Percentiles rank a stretch among this genome's conserved stretches.
Conservation (phyloP, 2,797 vertebrate genomes). For the Sebastes hubbsi region DNA sequence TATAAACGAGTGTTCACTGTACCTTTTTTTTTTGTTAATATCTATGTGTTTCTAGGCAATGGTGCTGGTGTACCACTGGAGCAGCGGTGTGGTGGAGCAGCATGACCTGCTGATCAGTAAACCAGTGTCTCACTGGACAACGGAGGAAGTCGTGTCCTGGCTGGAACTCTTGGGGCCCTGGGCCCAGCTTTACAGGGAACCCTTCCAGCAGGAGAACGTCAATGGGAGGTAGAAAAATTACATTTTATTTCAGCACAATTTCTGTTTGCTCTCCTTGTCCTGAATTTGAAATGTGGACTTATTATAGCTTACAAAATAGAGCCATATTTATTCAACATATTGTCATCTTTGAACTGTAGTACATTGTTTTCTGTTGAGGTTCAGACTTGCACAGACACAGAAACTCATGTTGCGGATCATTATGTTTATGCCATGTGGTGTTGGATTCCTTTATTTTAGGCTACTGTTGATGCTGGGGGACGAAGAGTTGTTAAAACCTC, state of each 20-base stretch:
- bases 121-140: constrained; percentile 88
- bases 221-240: constrained; percentile 88
- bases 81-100: constrained; percentile 86
- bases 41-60: constrained; percentile 83
- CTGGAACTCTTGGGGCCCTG: constrained; percentile 91
- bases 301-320: background rate
- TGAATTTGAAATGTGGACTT: background rate
- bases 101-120: constrained; percentile 88
- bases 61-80: constrained; percentile 93
- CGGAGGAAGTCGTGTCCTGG: constrained; percentile 91
- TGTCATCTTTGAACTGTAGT: background rate
- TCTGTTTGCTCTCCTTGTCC: background rate
- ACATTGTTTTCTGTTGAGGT: background rate
- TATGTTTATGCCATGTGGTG: background rate
- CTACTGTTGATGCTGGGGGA: constrained; percentile 89
- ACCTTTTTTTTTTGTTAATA: background rate
- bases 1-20: background rate
- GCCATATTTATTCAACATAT: background rate
- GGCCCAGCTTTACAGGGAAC: constrained; percentile 88
- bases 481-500: constrained; percentile 87
- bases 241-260: background rate
- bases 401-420: background rate
- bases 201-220: constrained; percentile 88
- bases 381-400: background rate
- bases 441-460: constrained; percentile 66